phyloP scores from a whole-genome alignment of 2,888 invertebrate species.

The Clistopyga incitator region DNA sequence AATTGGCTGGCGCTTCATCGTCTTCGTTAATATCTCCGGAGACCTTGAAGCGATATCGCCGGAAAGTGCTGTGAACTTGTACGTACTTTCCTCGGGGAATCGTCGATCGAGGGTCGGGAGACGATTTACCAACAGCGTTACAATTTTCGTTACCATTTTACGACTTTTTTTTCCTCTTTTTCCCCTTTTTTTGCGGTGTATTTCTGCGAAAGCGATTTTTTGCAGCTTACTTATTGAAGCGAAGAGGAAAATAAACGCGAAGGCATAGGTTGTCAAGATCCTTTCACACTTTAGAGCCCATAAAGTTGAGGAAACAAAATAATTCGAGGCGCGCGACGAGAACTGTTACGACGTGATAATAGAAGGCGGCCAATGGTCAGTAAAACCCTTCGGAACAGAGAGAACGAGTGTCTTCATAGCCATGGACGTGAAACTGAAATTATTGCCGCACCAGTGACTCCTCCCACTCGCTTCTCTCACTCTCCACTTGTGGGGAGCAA shows the following conservation, averaged over 20 bases:
- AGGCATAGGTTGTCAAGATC: background rate
- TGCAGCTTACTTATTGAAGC: background rate
- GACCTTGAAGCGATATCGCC: conserved; percentile 21
- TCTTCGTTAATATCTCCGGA: conserved; percentile 34
- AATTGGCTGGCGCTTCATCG: background rate
- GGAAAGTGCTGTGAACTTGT: conserved; percentile 8
- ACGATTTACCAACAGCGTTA: background rate
- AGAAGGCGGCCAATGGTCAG: conserved; percentile 42
- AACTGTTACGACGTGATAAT: conserved; percentile 51
- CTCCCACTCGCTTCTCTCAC: conserved; percentile 34
- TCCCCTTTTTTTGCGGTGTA: background rate
- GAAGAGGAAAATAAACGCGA: background rate
- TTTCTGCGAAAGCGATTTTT: background rate
- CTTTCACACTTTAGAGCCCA: background rate
- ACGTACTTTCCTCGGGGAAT: background rate
- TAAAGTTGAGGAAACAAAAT: background rate
- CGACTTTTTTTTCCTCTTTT: background rate
- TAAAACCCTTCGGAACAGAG: conserved; percentile 36
- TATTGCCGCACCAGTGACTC: conserved; percentile 63
- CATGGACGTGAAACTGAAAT: conserved; percentile 55
- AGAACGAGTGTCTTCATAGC: conserved; percentile 20
- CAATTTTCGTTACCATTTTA: background rate
- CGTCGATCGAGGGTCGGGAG: background rate
- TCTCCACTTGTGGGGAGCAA: conserved; percentile 53
- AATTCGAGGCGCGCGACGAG: conserved; percentile 10